Conservation (phyloP, 2,888 invertebrate species). For the Nymphalis polychloros region DNA sequence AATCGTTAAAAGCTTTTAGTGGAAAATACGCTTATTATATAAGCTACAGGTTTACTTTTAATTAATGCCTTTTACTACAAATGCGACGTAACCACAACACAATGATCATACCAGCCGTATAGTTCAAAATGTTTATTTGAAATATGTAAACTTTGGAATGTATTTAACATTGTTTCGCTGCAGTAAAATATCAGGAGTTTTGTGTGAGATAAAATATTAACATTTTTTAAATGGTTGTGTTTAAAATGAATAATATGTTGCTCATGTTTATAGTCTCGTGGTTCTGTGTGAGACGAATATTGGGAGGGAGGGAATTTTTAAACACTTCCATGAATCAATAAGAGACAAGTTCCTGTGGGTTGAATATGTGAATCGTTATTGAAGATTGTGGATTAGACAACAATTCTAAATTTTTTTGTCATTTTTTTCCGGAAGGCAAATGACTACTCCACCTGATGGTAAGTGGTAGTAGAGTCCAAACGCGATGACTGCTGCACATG, state of each 20-base stretch:
- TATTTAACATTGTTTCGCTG: constrained; percentile 18
- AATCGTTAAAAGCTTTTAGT: background rate
- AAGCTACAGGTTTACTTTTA: background rate
- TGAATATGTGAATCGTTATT: no score
- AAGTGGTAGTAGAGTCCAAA: no score
- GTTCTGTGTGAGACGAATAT: no score
- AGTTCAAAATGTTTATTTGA: constrained; percentile 20
- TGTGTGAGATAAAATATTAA: background rate
- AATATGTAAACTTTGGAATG: constrained; percentile 18
- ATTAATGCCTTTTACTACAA: constrained; percentile 12
- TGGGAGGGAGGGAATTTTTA: no score
- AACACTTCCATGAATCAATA: no score
- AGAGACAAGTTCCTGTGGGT: no score
- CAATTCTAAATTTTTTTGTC: no score
- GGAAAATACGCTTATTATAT: background rate
- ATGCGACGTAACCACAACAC: constrained; percentile 17
- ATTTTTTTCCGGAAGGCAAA: no score
- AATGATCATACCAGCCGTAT: constrained; percentile 17
- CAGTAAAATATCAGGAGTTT: constrained; percentile 9
- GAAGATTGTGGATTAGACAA: no score
- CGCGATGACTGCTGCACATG: no score
- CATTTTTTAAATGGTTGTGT: background rate
- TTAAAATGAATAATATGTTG: background rate
- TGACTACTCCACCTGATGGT: no score
- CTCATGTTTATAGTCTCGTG: background rate